Base-by-base conservation (phyloP, 2,113 vertebrate genomes). In the Pomatorhinus ruficollis region DNA sequence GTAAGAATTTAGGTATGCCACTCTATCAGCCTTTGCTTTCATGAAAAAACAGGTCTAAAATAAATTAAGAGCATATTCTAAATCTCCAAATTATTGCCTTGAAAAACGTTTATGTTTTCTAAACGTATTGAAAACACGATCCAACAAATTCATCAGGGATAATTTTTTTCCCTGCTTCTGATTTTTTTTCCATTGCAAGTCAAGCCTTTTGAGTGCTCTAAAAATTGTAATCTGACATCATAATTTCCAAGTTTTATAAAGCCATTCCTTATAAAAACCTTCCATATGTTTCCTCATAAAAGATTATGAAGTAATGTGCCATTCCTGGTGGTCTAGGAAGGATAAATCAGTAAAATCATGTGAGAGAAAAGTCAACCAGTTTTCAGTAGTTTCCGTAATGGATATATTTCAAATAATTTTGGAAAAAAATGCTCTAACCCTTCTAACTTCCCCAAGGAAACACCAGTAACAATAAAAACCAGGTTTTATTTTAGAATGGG, bases 171-270 rank as follows among this genome's bases (percentile, higher is more conserved):
- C n/a, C 50, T 61, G n/a, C 22, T 84, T 89, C 37, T 65, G 45
- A 44, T 42, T 53, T 70, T 54, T 63, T 70, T 57, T 31, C 19
- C 17, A 21, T 80, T 87, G 12, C 56, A 85, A 90, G 27, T 69
- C 61, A 88, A 50, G 10, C 31, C 24, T 83, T 85, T 68, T 76
- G 71, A 90, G 77, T 64, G 33, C 45, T 33, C 31, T 83, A 53
- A 75, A 94, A 60, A 30, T 56, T 57, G 40, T 45, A 85, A 79
- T 83, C 49, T 85, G 39, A 68, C 56, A 56, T 65, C 21, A 65
- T 50, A 47, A 82, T 75, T 78, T 66, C 70, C 23, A 78, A 82
- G 28, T 79, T 87, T 90, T 87, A 75, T 87, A 75, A 84, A 91
- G 72, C 44, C 6, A 2, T 83, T 91, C 40, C 40, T 61, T 75